phyloP scores from a whole-genome alignment of 2,888 invertebrate genomes.

The Drosophila gaucha region DNA sequence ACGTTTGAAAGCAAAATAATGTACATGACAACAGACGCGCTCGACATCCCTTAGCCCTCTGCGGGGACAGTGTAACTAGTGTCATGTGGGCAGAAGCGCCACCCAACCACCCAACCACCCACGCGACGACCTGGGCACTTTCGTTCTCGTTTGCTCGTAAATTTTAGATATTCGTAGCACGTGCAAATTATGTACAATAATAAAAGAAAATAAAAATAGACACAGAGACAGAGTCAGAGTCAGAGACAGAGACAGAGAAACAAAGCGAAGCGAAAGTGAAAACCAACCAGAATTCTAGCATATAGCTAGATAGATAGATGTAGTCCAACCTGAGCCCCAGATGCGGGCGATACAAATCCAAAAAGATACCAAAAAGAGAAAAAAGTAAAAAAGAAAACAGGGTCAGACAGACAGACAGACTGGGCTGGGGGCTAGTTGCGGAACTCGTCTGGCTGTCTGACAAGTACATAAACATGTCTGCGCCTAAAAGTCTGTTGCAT shows the following conservation, averaged over 20 bases:
- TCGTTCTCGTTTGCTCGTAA: conserved; percentile 64
- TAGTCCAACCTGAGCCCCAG: conserved; percentile 42
- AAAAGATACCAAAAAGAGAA: no score
- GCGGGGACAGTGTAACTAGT: conserved; percentile 51
- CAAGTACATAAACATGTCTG: conserved; percentile 76
- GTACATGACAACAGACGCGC: conserved; percentile 65
- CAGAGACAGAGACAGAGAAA: conserved; percentile 1
- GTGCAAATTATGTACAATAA: conserved; percentile 80
- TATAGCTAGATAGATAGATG: conserved; percentile 15
- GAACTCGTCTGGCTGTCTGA: conserved; percentile 62
- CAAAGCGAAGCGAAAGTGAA: conserved; percentile 6
- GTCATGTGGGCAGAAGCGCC: conserved; percentile 37
- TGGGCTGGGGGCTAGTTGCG: conserved; percentile 32
- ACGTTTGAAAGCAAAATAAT: conserved; percentile 75
- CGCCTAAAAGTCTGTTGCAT: conserved; percentile 74
- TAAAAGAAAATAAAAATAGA: conserved; percentile 37
- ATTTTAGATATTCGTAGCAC: conserved; percentile 80
- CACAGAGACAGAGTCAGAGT: conserved; percentile 15
- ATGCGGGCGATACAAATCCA: conserved; percentile 22
- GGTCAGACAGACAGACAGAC: conserved; percentile 40
- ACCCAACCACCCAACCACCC: conserved; percentile 5
- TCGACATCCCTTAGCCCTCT: conserved; percentile 2
- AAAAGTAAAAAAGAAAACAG: conserved; percentile 29
- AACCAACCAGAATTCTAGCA: conserved; percentile 30
- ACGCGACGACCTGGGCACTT: conserved; percentile 67